Conservation (phyloP, 2,797 vertebrate species). For the Emydoidea blandingii region DNA sequence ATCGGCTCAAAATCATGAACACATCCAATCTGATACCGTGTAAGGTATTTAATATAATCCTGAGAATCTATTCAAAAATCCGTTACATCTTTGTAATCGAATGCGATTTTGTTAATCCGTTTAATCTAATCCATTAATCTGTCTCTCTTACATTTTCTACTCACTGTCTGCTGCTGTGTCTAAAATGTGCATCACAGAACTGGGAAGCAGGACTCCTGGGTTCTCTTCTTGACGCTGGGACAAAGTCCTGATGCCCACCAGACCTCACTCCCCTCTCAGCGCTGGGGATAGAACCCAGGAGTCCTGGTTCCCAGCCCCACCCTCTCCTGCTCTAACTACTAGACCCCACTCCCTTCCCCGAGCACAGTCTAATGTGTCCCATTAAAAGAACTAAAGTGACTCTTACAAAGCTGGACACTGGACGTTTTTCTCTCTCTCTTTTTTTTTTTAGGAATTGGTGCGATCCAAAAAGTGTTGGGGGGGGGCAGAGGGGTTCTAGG, state of each 20-base stretch:
- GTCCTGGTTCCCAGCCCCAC: not conserved
- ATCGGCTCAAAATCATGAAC: not conserved
- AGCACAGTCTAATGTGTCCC: not conserved
- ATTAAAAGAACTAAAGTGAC: not conserved
- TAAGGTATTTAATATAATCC: slow-evolving; percentile 6
- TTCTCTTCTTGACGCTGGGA: not conserved
- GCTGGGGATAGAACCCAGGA: not conserved
- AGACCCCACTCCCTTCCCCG: not conserved
- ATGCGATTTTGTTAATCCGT: not conserved
- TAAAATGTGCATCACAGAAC: not conserved
- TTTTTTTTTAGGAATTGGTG: not conserved
- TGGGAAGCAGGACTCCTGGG: no score
- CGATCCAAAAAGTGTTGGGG: no score
- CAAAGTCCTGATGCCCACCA: not conserved
- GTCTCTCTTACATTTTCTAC: not conserved
- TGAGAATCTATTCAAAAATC: not conserved
- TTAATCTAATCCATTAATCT: slow-evolving; percentile 6
- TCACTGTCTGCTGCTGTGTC: not conserved
- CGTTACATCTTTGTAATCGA: slow-evolving; percentile 4
- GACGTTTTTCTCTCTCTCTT: not conserved
- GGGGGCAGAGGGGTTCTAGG: not conserved
- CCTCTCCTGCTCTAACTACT: no score
- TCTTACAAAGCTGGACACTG: not conserved
- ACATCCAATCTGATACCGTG: not conserved
- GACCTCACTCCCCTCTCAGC: not conserved